phyloP scores from a whole-genome alignment of 1,140 invertebrate genomes.

The Drosophila parvula region DNA sequence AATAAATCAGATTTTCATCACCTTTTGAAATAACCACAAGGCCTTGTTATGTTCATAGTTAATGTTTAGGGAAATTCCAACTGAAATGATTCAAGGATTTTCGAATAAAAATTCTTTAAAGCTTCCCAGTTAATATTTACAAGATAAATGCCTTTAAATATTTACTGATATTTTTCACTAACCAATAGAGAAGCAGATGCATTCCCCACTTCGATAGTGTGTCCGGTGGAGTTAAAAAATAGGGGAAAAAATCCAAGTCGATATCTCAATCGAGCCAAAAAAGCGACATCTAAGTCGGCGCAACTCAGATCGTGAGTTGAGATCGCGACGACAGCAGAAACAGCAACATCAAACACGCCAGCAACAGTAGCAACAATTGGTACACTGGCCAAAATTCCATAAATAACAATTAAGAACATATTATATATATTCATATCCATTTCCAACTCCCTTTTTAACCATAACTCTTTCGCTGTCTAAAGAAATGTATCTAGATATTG shows the following conservation, averaged over 20 bases:
- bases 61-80: not conserved
- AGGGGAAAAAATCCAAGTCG: conserved; percentile 13
- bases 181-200: no score
- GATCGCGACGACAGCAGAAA: conserved; percentile 40
- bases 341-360: conserved; percentile 15
- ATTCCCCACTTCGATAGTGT: not conserved
- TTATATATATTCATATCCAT: not conserved
- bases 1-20: not conserved
- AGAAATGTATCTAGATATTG: no score
- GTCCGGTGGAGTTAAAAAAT: not conserved
- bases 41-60: not conserved
- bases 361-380: conserved; percentile 33
- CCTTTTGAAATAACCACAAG: not conserved
- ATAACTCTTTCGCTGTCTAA: no score
- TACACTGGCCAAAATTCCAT: not conserved
- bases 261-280: conserved; percentile 57
- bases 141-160: no score
- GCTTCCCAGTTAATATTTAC: not conserved
- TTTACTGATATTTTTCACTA: no score
- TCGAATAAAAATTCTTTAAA: not conserved
- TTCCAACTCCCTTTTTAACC: no score
- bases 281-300: conserved; percentile 53
- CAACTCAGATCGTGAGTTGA: conserved; percentile 47
- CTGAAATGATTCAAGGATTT: not conserved
- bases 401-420: no score